Conservation (phyloP, 2,113 vertebrate species). For the Sclerurus mexicanus region DNA sequence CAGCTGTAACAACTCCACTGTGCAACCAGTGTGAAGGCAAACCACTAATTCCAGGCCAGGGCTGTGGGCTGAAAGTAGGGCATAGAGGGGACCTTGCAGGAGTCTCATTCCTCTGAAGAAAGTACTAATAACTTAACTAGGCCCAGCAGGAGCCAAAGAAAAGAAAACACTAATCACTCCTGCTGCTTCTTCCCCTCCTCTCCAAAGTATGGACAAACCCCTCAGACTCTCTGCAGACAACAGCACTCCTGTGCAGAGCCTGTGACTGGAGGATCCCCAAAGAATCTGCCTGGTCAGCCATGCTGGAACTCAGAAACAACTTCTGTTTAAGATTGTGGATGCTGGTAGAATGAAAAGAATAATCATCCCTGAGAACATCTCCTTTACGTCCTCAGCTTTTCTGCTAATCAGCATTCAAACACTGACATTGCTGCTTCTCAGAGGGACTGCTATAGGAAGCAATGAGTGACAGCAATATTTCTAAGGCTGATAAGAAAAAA, state of each 20-base stretch:
- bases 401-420: not conserved
- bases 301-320: not conserved
- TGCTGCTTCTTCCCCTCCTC: not conserved
- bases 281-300: not conserved
- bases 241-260: not conserved
- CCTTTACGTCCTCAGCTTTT: not conserved
- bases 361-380: not conserved
- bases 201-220: not conserved
- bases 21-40: not conserved
- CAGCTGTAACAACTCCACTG: slow-evolving; percentile 21
- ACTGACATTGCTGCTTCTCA: not conserved
- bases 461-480: not conserved
- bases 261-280: not conserved
- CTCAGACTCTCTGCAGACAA: not conserved
- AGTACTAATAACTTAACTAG: not conserved
- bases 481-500: not conserved
- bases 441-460: not conserved
- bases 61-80: not conserved
- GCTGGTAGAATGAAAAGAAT: not conserved
- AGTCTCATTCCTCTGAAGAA: not conserved
- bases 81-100: not conserved
- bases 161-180: not conserved
- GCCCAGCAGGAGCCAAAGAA: not conserved
- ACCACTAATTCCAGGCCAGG: not conserved
- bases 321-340: not conserved